These are phyloP conservation scores for Varecia variegata DNA, from an alignment of 2,797 vertebrate genomes.

Conservation along the genomic window DNA sequence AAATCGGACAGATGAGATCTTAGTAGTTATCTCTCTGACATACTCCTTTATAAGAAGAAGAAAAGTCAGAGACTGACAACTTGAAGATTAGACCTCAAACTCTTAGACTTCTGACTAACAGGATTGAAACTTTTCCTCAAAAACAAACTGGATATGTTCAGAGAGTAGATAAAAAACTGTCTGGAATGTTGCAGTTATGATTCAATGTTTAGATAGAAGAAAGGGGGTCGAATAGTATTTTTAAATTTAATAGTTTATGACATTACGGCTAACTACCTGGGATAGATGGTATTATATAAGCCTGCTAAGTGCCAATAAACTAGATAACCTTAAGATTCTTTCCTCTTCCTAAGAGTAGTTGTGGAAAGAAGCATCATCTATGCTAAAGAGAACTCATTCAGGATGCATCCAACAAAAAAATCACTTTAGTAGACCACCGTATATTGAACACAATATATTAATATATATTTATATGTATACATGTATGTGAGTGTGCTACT, in stretches of 20 bases:
- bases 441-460: neutral
- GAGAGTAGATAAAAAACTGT: neutral
- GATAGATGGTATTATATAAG: neutral
- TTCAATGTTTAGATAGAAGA: neutral
- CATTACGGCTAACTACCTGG: neutral
- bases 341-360: neutral
- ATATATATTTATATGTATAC: neutral
- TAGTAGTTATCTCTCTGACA: neutral
- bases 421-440: neutral
- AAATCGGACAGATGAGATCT: neutral
- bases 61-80: neutral
- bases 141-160: neutral
- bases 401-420: neutral
- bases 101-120: neutral
- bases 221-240: neutral
- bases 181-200: neutral
- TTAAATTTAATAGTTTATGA: neutral
- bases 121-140: neutral
- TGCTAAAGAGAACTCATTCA: neutral
- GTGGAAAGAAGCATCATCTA: neutral
- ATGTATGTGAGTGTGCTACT: neutral
- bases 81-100: neutral
- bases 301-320: neutral
- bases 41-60: neutral
- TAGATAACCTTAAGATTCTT: neutral